Evolutionary conservation across 2,797 vertebrate species (phyloP), one percentile per base, ranked within the genome.

Genomic region (Gymnoscopelus microlampas): DNA sequence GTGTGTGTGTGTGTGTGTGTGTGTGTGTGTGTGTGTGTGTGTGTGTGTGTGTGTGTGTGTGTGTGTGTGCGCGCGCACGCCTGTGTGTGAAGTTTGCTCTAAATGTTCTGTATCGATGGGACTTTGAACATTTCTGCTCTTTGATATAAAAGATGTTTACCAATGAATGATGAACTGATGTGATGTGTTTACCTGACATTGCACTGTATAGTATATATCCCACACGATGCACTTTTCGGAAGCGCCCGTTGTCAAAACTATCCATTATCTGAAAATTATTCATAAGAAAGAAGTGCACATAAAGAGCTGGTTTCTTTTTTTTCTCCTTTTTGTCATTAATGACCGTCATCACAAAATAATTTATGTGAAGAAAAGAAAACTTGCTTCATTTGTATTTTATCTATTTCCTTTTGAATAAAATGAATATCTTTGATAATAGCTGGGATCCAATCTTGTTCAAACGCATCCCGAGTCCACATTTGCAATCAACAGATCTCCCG

Each of bases 391-490:
- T 90, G 85, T 88, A 86, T 85, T 70, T 57, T 84, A 85, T 90
- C 83, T 73, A 79, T 86, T 86, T 91, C 84, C 78, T 92, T 91
- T 91, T 80, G 78, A 91, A 91, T 91, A 92, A 44, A 92, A 93
- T 86, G 69, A 91, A 82, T 85, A 91, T 91, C 82, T 91, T 92
- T 92, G 83, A 87, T 92, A 91, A 83, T 86, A 87, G 75, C 86
- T 71, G 8, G 15, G 68, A 70, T 73, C 80, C 75, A 29, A 71
- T 87, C 78, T 83, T 84, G 81, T 86, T 84, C 73, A 77, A 79
- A 79, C 66, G 59, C 23, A 35, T 50, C 14, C 4, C 4, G 4
- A 51, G 63, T 79, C 85, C 63, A 12, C 66, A 53, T 70, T 58
- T 53, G 63, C 8, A 54, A 67, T 69, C 35, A 5, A 71, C 15